A percentile compares a stretch with the other conserved stretches of the same genome.
These are phyloP conservation scores for Drosophila aff. DNA, from an alignment of 1,140 invertebrate species.

Conservation along the genomic window DNA sequence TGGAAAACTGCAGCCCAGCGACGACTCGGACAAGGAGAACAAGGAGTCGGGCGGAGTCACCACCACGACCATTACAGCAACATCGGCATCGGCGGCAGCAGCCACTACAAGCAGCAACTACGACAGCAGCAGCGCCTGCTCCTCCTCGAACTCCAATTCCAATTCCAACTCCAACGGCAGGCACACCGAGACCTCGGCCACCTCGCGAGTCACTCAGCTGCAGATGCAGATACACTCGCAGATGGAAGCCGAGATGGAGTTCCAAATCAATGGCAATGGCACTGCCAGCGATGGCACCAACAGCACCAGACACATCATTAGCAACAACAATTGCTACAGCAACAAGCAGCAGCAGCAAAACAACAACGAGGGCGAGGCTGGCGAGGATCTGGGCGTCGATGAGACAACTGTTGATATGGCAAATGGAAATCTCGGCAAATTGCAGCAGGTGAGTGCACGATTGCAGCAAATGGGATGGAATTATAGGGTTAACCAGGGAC, in stretches of 20 bases:
- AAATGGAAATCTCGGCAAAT: constrained; percentile 68
- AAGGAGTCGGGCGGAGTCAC: constrained; percentile 62
- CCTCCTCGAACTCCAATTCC: constrained; percentile 76
- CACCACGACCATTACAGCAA: constrained; percentile 39
- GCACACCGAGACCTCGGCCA: constrained; percentile 71
- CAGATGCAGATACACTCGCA: constrained; percentile 45
- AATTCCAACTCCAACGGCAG: constrained; percentile 70
- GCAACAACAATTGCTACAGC: constrained; percentile 79
- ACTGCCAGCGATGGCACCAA: constrained; percentile 51
- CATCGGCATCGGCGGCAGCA: constrained; percentile 18
- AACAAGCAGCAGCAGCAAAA: constrained; percentile 39
- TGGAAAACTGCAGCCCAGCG: constrained; percentile 45
- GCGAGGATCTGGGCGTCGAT: constrained; percentile 50
- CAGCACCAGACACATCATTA: constrained; percentile 69
- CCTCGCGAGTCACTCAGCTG: constrained; percentile 71
- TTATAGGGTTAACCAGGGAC: neutral
- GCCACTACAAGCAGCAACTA: constrained; percentile 61
- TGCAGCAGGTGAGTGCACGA: constrained; percentile 56
- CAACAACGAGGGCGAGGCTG: constrained; percentile 44
- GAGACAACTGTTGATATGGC: constrained; percentile 66
- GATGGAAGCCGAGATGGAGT: constrained; percentile 66
- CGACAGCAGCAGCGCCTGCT: constrained; percentile 74
- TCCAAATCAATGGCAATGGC: constrained; percentile 71
- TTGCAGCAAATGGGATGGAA: neutral
- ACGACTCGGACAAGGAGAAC: constrained; percentile 84